A percentile compares a stretch with the other conserved stretches of the same genome.
Conservation (phyloP, 2,888 invertebrate species). For the Sesamia inferens region DNA sequence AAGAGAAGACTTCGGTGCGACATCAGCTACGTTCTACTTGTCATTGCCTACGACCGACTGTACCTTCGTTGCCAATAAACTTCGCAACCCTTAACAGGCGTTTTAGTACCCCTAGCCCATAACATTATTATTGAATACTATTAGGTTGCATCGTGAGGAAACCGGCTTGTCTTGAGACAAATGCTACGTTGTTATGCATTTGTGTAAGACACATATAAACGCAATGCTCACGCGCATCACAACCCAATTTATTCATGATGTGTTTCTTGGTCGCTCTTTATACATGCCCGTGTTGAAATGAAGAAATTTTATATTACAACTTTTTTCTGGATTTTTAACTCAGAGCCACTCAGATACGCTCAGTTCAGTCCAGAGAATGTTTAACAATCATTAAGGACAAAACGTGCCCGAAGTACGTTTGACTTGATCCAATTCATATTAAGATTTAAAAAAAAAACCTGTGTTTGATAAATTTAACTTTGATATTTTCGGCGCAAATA, state of each 20-base stretch:
- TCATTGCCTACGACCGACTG: no score
- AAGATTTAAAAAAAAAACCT: background rate
- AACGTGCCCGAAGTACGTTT: background rate
- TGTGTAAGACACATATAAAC: no score
- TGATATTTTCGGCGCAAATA: background rate
- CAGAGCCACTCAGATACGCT: background rate
- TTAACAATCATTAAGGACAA: background rate
- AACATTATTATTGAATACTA: no score
- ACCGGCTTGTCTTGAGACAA: no score
- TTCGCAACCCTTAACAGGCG: no score
- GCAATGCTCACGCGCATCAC: no score
- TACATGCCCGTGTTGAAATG: background rate
- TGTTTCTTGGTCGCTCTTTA: background rate
- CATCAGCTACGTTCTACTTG: no score
- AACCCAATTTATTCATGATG: background rate
- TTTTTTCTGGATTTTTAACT: background rate
- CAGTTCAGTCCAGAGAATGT: background rate
- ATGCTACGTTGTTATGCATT: background rate
- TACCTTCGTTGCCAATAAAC: no score
- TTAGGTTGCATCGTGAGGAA: no score
- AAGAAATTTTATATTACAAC: background rate
- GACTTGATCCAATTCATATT: background rate
- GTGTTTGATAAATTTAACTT: background rate
- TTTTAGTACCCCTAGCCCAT: no score
- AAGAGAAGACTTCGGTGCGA: no score